Evolutionary conservation across 2,113 vertebrate genomes (phyloP).

Genomic region (Scartelaos histophorus): DNA sequence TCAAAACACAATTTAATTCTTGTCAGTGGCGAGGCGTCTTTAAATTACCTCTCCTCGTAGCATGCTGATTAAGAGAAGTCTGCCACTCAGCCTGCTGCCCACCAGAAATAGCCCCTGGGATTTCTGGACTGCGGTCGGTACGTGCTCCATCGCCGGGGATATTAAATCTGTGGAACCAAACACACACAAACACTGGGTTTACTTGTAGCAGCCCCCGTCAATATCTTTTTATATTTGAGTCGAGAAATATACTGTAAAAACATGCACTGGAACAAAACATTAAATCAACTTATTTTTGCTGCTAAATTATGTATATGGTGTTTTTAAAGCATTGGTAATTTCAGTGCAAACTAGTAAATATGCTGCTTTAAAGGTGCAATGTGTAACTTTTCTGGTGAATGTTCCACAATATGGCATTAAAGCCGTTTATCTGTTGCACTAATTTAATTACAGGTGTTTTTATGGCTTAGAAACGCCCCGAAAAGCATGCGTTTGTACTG

Average conservation of each 20-base stretch:
- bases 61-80: conserved; percentile 80
- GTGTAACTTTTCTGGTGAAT: too few species aligned
- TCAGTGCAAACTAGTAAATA: too few species aligned
- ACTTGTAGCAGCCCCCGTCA: not conserved
- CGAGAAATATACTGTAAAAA: not conserved
- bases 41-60: conserved; percentile 76
- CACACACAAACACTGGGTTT: conserved; percentile 14
- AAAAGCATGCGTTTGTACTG: too few species aligned
- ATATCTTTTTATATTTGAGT: not conserved
- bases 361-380: too few species aligned
- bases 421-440: too few species aligned
- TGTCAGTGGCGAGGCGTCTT: conserved; percentile 80
- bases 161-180: conserved; percentile 35
- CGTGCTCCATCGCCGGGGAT: conserved; percentile 44
- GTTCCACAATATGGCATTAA: too few species aligned
- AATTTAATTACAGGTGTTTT: too few species aligned
- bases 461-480: too few species aligned
- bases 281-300: too few species aligned
- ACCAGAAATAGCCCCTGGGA: conserved; percentile 74
- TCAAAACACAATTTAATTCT: conserved; percentile 86
- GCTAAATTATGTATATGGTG: too few species aligned
- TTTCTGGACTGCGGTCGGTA: conserved; percentile 50
- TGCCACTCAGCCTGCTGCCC: conserved; percentile 73
- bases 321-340: too few species aligned
- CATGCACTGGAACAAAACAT: not conserved